Evolutionary conservation across 2,888 invertebrate species (phyloP).

Genomic region (Himalopsyche japonica): DNA sequence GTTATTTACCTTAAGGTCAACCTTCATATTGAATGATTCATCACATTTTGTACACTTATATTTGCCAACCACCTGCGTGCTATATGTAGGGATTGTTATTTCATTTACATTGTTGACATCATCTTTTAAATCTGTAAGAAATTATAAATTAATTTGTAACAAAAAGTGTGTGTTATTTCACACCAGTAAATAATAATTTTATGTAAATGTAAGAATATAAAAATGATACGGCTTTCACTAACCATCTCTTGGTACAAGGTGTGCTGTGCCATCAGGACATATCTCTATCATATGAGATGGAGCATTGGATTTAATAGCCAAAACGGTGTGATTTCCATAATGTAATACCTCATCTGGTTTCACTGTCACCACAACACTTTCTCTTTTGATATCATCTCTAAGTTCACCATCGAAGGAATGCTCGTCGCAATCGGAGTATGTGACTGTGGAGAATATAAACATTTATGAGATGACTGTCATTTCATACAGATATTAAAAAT

Average conservation of each 20-base stretch:
- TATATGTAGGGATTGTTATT: not conserved
- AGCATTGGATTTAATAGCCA: not conserved
- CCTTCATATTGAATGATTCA: constrained; percentile 48
- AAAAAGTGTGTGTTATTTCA: too few species aligned
- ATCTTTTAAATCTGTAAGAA: not conserved
- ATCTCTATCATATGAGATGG: constrained; percentile 23
- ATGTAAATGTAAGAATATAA: not conserved
- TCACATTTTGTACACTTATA: constrained; percentile 50
- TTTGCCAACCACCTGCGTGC: constrained; percentile 42
- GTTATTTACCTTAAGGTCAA: constrained; percentile 49
- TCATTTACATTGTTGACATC: not conserved
- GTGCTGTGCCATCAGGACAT: constrained; percentile 20
- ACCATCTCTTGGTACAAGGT: constrained; percentile 14
- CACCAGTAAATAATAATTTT: not conserved
- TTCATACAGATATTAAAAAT: too few species aligned
- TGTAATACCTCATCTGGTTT: not conserved
- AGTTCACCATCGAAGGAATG: not conserved
- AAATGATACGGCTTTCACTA: not conserved
- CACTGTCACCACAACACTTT: not conserved
- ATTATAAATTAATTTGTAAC: not conserved
- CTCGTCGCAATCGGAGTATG: constrained; percentile 15
- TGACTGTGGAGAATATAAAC: not conserved
- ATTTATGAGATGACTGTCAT: not conserved
- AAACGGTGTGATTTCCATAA: not conserved
- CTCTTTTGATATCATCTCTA: not conserved